These are phyloP conservation scores for Nymphicus hollandicus DNA, from an alignment of 2,113 vertebrate species.

Conservation along the genomic window DNA sequence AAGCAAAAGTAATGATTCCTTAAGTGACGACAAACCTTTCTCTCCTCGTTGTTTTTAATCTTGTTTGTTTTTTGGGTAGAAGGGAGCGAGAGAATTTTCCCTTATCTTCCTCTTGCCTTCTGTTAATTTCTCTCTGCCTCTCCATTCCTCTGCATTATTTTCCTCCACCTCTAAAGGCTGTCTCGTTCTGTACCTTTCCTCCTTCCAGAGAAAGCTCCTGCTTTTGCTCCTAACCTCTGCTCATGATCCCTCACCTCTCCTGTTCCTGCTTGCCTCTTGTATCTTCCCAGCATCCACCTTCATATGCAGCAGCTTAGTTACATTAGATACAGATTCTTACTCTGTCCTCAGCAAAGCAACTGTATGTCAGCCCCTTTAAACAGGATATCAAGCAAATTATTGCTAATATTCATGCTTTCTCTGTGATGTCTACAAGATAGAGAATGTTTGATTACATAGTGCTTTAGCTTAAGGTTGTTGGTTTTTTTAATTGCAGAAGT, in stretches of 20 bases:
- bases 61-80: not conserved
- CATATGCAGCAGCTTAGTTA: not conserved
- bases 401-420: not conserved
- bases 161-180: not conserved
- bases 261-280: not conserved
- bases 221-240: not conserved
- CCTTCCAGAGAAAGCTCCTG: not conserved
- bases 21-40: not conserved
- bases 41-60: fast-evolving
- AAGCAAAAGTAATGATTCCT: not conserved
- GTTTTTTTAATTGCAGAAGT: not conserved
- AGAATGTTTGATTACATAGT: not conserved
- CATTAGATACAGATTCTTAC: not conserved
- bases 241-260: not conserved
- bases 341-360: not conserved
- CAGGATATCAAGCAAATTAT: not conserved
- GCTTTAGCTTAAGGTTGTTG: not conserved
- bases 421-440: not conserved
- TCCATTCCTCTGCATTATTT: not conserved
- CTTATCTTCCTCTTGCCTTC: not conserved
- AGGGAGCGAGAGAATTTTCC: not conserved
- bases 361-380: not conserved
- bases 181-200: not conserved
- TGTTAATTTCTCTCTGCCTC: not conserved
- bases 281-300: not conserved